Evolutionary conservation across 2,888 invertebrate species (phyloP).

Genomic region (Conomelus anceps): DNA sequence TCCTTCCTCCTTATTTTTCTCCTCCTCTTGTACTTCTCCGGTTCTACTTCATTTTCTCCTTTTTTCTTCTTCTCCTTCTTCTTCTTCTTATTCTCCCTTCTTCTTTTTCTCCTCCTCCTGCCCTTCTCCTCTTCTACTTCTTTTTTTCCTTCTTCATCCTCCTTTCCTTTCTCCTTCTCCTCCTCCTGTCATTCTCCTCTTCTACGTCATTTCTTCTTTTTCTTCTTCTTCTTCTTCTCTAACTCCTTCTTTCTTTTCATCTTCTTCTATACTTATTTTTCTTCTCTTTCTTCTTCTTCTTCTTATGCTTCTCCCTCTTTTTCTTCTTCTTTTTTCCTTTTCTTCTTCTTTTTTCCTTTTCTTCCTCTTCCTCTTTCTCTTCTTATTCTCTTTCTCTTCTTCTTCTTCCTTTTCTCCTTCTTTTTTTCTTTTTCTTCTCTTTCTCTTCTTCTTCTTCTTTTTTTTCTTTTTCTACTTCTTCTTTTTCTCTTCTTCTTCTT

Average conservation of each 20-base stretch:
- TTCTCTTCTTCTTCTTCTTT: no score
- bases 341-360: no score
- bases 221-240: not conserved
- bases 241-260: not conserved
- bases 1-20: not conserved
- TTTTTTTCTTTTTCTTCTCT: no score
- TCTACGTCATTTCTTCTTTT: not conserved
- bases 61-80: not conserved
- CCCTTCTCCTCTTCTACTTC: no score
- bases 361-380: no score
- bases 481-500: no score
- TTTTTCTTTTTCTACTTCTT: no score
- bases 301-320: slow-evolving; percentile 5
- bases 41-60: not conserved
- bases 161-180: not conserved
- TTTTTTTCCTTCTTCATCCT: not conserved
- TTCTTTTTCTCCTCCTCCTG: no score
- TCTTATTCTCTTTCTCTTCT: no score
- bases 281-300: not conserved
- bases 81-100: not conserved
- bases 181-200: not conserved
- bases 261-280: not conserved
- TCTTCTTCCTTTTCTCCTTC: no score
- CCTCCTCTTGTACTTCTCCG: not conserved
- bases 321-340: no score